phyloP scores from a whole-genome alignment of 2,113 vertebrate species.

The Alosa alosa region DNA sequence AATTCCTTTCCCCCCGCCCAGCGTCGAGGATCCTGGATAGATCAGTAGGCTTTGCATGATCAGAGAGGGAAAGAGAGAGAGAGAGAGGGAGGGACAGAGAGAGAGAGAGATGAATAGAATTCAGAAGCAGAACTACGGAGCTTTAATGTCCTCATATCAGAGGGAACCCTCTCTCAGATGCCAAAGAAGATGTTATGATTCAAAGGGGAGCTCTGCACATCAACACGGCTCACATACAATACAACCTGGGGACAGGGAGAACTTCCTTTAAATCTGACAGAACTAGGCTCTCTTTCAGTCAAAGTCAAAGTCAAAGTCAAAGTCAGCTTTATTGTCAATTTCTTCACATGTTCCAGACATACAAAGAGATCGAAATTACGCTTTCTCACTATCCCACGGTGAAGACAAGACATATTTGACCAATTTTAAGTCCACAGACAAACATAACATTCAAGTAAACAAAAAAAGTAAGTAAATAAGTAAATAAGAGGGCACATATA shows the following conservation, averaged over 20 bases:
- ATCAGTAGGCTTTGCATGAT: not conserved
- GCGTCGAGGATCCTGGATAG: too few relatives aligned
- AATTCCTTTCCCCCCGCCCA: too few relatives aligned
- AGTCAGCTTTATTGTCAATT: too few relatives aligned
- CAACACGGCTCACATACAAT: not conserved
- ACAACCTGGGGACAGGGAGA: not conserved
- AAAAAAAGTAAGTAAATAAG: too few relatives aligned
- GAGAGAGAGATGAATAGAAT: not conserved
- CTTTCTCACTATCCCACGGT: too few relatives aligned
- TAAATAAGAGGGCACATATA: too few relatives aligned
- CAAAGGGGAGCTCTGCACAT: not conserved
- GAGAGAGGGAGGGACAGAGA: not conserved
- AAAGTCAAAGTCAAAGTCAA: too few relatives aligned
- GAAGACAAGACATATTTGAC: too few relatives aligned
- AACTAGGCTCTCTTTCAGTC: not conserved
- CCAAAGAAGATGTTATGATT: not conserved
- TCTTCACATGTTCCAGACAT: too few relatives aligned
- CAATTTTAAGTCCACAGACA: too few relatives aligned
- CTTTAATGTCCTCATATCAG: constrained; percentile 8
- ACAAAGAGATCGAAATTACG: too few relatives aligned
- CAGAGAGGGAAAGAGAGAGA: not conserved
- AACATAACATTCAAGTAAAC: too few relatives aligned
- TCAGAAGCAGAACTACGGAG: not conserved
- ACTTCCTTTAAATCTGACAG: not conserved
- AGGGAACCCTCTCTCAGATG: not conserved